A percentile compares a stretch with the other conserved stretches of the same genome.
phyloP scores from a whole-genome alignment of 23 tunicate species.

The Clavelina lepadiformis region DNA sequence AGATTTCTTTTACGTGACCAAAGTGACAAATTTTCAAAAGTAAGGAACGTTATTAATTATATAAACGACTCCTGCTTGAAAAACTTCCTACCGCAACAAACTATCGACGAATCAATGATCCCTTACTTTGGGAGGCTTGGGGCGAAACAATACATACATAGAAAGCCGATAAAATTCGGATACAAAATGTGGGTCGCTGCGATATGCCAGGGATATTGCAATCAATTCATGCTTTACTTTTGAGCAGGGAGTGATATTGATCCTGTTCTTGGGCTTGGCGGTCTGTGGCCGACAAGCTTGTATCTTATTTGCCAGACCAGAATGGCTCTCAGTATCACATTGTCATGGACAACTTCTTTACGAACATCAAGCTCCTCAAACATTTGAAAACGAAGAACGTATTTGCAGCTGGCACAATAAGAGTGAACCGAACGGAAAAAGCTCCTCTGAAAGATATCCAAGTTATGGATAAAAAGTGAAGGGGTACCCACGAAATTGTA shows the following conservation, averaged over 20 bases:
- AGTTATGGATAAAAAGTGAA: not conserved
- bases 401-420: not conserved
- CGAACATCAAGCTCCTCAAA: not conserved
- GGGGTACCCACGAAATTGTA: not conserved
- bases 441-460: not conserved
- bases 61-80: conserved; percentile 6
- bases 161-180: conserved; percentile 3
- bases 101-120: conserved; percentile 28
- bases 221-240: conserved; percentile 1
- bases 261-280: conserved; percentile 4
- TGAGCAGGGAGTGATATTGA: not conserved
- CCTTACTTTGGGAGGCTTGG: conserved; percentile 16
- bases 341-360: not conserved
- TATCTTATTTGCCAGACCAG: too few relatives aligned
- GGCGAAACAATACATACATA: not conserved
- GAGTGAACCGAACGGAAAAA: not conserved
- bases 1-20: too few relatives aligned
- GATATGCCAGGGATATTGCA: not conserved
- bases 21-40: too few relatives aligned
- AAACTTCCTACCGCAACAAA: not conserved
- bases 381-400: not conserved
- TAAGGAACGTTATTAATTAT: too few relatives aligned
- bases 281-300: too few relatives aligned
- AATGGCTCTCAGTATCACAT: not conserved
- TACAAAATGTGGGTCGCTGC: conserved; percentile 7